A percentile compares a stretch with the other conserved stretches of the same genome.
These are phyloP conservation scores for Picathartes gymnocephalus DNA, from an alignment of 2,113 vertebrate species.

Conservation along the genomic window DNA sequence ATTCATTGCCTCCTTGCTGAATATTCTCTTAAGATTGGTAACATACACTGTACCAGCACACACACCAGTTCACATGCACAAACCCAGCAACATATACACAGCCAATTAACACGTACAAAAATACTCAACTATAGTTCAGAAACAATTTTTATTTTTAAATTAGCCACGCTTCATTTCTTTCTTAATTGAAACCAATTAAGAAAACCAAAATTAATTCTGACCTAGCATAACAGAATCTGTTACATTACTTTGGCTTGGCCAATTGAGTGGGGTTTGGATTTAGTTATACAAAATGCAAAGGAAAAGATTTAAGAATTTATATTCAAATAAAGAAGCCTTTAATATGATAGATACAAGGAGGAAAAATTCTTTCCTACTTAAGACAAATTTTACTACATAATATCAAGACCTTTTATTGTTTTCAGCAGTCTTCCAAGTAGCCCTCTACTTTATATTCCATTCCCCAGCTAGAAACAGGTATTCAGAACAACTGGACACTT, in stretches of 20 bases:
- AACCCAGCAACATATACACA: background rate
- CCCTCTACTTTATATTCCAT: background rate
- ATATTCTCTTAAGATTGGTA: background rate
- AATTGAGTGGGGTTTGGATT: background rate
- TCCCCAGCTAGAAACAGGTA: background rate
- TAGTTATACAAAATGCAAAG: background rate
- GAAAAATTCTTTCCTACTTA: background rate
- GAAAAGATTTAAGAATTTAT: background rate
- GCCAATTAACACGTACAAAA: background rate
- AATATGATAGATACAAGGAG: accelerated
- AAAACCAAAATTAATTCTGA: background rate
- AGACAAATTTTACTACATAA: background rate
- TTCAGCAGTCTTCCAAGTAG: background rate
- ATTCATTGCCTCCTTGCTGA: background rate
- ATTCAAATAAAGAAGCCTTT: background rate
- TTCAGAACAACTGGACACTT: background rate
- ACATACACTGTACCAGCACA: background rate
- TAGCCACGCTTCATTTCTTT: background rate
- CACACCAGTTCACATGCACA: background rate
- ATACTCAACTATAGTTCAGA: background rate
- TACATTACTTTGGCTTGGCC: background rate
- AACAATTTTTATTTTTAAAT: background rate
- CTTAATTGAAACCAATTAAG: background rate
- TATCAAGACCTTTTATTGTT: background rate
- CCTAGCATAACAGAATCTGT: background rate